phyloP scores from a whole-genome alignment of 2,888 invertebrate species.

The Synergus laeviventris region DNA sequence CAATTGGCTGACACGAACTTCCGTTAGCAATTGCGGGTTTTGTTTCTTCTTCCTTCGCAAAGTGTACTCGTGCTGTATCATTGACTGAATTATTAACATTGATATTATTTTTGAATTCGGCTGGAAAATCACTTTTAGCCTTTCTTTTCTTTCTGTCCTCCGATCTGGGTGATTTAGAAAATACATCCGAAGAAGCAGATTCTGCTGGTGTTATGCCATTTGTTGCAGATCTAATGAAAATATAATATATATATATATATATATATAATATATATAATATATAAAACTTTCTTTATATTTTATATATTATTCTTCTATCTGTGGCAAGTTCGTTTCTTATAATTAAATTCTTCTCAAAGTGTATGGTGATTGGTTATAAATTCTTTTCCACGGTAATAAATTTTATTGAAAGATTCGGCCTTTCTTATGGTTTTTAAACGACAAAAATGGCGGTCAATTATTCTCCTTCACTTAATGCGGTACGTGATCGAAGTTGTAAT shows the following conservation, averaged over 20 bases:
- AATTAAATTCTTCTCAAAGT: no score
- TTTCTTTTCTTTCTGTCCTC: not conserved
- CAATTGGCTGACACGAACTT: not conserved
- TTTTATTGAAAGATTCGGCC: not conserved
- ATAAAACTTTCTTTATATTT: not conserved
- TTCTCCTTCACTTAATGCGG: conserved; percentile 32
- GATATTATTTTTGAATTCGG: not conserved
- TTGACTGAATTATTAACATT: conserved; percentile 13
- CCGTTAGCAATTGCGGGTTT: not conserved
- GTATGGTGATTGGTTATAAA: no score
- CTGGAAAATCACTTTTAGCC: conserved; percentile 10
- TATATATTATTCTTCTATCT: not conserved
- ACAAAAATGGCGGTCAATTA: conserved; percentile 19
- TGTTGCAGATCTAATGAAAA: not conserved
- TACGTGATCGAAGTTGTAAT: conserved; percentile 30
- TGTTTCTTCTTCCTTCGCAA: conserved; percentile 5
- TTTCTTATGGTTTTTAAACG: conserved; percentile 17
- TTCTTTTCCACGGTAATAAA: not conserved
- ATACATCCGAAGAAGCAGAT: conserved; percentile 5
- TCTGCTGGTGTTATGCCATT: not conserved
- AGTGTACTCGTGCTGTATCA: conserved; percentile 34
- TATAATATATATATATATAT: no score
- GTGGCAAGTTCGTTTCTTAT: no score
- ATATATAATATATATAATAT: no score
- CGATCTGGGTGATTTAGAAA: not conserved